These are phyloP conservation scores for Stegastes partitus DNA, from an alignment of 2,113 vertebrate genomes.

Conservation along the genomic window DNA sequence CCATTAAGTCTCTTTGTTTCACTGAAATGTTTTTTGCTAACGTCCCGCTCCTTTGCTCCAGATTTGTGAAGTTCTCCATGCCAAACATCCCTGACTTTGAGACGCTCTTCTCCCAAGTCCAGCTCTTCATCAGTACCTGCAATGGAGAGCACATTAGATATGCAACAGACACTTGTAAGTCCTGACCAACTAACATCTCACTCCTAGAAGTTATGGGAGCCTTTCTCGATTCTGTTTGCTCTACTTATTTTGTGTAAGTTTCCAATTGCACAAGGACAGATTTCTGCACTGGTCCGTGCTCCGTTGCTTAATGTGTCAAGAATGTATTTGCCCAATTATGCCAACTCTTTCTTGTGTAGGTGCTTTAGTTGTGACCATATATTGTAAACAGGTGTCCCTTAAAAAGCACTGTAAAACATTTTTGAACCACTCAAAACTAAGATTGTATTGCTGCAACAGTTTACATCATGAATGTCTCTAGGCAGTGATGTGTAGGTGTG, in stretches of 20 bases:
- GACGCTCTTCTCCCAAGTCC: conserved; percentile 98
- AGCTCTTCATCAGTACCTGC: conserved; percentile 99
- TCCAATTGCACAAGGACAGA: neutral
- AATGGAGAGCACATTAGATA: conserved; percentile 99
- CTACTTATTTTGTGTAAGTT: neutral
- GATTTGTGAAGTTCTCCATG: conserved; percentile 99
- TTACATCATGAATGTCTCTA: too few species aligned
- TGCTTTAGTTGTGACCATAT: neutral
- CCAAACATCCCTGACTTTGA: conserved; percentile 99
- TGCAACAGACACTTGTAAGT: conserved; percentile 99
- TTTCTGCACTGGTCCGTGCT: neutral
- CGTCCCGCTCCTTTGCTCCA: conserved; percentile 64
- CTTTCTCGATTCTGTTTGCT: neutral
- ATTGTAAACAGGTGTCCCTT: neutral
- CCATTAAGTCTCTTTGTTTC: neutral
- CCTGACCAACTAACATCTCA: neutral
- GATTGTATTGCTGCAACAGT: too few species aligned
- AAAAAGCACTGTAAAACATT: neutral
- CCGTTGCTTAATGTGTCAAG: neutral
- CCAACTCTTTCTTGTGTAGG: neutral
- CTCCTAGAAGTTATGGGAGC: neutral
- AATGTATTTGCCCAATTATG: neutral
- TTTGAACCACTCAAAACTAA: too few species aligned
- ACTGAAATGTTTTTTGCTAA: neutral
- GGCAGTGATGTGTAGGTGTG: too few species aligned